These are phyloP conservation scores for Heliothis peltigera DNA, from an alignment of 2,888 invertebrate species.

Conservation along the genomic window DNA sequence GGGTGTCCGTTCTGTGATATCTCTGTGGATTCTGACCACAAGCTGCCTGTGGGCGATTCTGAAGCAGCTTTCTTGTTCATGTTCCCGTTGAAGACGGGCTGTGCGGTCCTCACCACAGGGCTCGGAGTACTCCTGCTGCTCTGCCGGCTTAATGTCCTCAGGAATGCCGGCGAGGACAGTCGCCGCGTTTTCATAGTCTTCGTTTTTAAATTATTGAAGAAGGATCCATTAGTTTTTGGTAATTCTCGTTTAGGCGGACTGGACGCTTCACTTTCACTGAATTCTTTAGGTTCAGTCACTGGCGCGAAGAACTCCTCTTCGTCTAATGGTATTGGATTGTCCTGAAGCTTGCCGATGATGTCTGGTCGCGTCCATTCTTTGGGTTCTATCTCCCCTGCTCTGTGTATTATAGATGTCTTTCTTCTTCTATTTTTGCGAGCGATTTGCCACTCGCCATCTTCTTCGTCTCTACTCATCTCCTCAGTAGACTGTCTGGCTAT, in stretches of 20 bases:
- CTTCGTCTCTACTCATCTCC: conserved; percentile 84
- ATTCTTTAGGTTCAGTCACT: conserved; percentile 83
- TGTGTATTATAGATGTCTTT: conserved; percentile 84
- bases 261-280: conserved; percentile 70
- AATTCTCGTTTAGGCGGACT: conserved; percentile 74
- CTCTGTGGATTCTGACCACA: conserved; percentile 87
- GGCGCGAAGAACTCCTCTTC: conserved; percentile 89
- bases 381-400: conserved; percentile 79
- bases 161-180: conserved; percentile 90
- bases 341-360: conserved; percentile 80
- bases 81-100: conserved; percentile 82
- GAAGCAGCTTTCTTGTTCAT: conserved; percentile 79
- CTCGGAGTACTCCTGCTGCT: conserved; percentile 84
- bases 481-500: conserved; percentile 91
- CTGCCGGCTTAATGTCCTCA: conserved; percentile 89
- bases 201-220: conserved; percentile 84
- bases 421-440: conserved; percentile 86
- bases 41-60: conserved; percentile 85
- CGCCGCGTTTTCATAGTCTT: conserved; percentile 88
- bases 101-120: conserved; percentile 76
- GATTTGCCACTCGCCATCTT: conserved; percentile 85
- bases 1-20: conserved; percentile 81
- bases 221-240: conserved; percentile 85
- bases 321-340: conserved; percentile 89
- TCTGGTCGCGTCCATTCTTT: conserved; percentile 78